Conservation (phyloP, 2,113 vertebrate genomes). For the Gambusia affinis region DNA sequence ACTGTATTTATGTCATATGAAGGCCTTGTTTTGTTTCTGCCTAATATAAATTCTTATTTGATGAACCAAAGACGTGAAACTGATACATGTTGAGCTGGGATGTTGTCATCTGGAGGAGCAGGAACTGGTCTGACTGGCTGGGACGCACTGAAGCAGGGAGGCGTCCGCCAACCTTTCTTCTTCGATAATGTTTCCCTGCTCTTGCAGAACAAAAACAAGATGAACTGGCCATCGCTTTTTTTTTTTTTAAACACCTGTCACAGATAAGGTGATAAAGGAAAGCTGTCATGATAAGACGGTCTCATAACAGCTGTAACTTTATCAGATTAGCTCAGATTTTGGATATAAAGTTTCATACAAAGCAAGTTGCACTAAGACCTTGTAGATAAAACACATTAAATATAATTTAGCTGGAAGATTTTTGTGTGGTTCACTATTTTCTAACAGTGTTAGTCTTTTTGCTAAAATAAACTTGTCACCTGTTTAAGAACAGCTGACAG, state of each 20-base stretch:
- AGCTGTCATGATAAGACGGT: not conserved
- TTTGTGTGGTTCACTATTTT: conserved; percentile 4
- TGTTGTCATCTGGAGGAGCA: not conserved
- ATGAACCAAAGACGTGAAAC: not conserved
- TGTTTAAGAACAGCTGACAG: conserved; percentile 1
- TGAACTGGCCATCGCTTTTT: not conserved
- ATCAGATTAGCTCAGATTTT: not conserved
- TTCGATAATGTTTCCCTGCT: conserved; percentile 22
- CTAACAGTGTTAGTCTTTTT: conserved; percentile 28
- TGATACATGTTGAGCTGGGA: not conserved
- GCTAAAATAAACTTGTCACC: conserved; percentile 8
- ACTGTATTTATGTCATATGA: not conserved
- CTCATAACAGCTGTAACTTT: not conserved
- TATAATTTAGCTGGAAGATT: not conserved
- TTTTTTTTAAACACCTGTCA: conserved; percentile 9
- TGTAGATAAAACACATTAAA: not conserved
- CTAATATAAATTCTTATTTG: not conserved
- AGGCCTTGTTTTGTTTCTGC: not conserved
- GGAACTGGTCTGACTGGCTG: conserved; percentile 68
- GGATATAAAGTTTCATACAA: not conserved
- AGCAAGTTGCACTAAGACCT: not conserved
- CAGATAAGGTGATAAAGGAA: not conserved
- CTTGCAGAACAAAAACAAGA: conserved; percentile 6
- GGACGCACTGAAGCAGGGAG: conserved; percentile 39
- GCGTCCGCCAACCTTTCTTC: conserved; percentile 12